Evolutionary conservation across 2,888 invertebrate genomes (phyloP).

Genomic region (Oscheius sp.): DNA sequence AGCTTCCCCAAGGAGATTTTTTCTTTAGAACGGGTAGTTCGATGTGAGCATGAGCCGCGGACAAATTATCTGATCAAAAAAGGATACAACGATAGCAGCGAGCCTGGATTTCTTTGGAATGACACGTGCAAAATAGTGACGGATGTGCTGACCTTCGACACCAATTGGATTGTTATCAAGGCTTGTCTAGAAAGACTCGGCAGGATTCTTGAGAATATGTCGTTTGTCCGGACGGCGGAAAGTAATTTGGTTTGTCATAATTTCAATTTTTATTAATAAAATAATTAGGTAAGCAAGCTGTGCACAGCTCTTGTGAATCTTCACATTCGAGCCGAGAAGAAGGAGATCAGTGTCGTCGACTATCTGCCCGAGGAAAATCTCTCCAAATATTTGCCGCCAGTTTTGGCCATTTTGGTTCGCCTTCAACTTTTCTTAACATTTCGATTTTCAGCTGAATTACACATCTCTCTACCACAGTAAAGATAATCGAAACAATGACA

Average conservation of each 20-base stretch:
- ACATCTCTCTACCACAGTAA: constrained; percentile 21
- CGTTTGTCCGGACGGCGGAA: constrained; percentile 45
- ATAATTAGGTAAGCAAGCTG: constrained; percentile 9
- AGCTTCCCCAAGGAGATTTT: no score
- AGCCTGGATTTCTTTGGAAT: constrained; percentile 43
- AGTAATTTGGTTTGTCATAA: constrained; percentile 5
- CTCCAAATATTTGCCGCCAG: constrained; percentile 52
- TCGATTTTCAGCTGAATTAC: constrained; percentile 35
- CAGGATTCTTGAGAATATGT: constrained; percentile 46
- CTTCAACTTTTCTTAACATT: not conserved
- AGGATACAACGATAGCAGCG: not conserved
- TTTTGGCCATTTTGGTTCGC: constrained; percentile 44
- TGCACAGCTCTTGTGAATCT: constrained; percentile 17
- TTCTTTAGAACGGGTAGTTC: not conserved
- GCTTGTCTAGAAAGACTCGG: constrained; percentile 39
- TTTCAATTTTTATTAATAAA: no score
- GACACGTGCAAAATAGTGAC: constrained; percentile 43
- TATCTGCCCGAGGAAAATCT: constrained; percentile 29
- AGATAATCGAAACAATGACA: constrained; percentile 16
- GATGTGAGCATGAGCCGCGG: constrained; percentile 11
- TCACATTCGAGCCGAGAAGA: not conserved
- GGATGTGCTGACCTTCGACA: constrained; percentile 14
- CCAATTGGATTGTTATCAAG: constrained; percentile 35
- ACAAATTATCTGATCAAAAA: constrained; percentile 32
- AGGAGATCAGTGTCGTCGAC: constrained; percentile 12